phyloP scores from a whole-genome alignment of 30 jellyfish, hydroid and myxozoan species.

The Chrysaora quinquecirrha region DNA sequence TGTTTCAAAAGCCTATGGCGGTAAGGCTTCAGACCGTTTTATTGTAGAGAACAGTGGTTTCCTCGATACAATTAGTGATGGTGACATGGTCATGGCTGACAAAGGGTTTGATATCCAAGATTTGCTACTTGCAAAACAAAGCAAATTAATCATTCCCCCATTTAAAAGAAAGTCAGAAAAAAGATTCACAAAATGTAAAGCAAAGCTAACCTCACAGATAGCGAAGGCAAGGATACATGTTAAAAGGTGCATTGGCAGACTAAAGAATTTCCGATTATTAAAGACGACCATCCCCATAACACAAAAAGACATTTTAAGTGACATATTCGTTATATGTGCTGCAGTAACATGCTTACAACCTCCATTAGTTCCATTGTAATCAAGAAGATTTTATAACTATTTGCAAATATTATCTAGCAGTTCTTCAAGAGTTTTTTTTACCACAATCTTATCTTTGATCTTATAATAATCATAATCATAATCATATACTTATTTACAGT shows the following conservation, averaged over 20 bases:
- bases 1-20: slow-evolving; percentile 32
- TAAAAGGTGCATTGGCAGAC: slow-evolving; percentile 29
- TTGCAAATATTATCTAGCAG: neutral
- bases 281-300: slow-evolving; percentile 5
- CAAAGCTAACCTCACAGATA: slow-evolving; percentile 1
- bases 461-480: too few relatives aligned
- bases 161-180: slow-evolving; percentile 1
- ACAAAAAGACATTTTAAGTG: too few relatives aligned
- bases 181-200: neutral
- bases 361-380: neutral
- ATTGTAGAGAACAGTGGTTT: slow-evolving; percentile 40
- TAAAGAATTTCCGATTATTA: slow-evolving; percentile 13
- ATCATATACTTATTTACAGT: too few relatives aligned
- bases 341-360: too few relatives aligned
- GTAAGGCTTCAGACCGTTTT: slow-evolving; percentile 42
- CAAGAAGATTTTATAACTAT: neutral
- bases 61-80: neutral
- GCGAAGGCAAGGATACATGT: slow-evolving; percentile 55
- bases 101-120: too few relatives aligned
- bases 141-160: slow-evolving; percentile 34
- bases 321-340: too few relatives aligned
- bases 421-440: neutral
- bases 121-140: neutral
- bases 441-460: too few relatives aligned
- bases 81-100: too few relatives aligned